Conservation (phyloP, 2,888 invertebrate genomes). For the Eupithecia tripunctaria region DNA sequence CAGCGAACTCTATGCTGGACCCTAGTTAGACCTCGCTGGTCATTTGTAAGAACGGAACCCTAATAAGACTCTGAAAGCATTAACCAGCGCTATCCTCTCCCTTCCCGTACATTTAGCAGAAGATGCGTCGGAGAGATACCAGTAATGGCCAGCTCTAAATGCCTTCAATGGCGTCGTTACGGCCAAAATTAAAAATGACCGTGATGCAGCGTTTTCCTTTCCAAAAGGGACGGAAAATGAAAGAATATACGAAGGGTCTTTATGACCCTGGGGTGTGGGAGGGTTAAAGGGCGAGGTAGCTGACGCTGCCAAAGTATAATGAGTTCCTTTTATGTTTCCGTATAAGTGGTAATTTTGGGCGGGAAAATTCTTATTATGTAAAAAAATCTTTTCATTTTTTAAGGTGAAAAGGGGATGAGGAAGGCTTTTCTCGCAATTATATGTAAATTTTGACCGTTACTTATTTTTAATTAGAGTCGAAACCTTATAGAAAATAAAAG, state of each 20-base stretch:
- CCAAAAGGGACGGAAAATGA: constrained; percentile 71
- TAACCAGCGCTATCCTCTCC: constrained; percentile 35
- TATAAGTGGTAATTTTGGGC: constrained; percentile 36
- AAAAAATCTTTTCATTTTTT: constrained; percentile 26
- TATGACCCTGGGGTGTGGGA: constrained; percentile 68
- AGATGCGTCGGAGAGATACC: constrained; percentile 75
- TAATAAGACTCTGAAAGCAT: constrained; percentile 26
- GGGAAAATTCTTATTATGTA: constrained; percentile 31
- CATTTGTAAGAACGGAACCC: background rate
- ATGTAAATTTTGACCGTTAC: constrained; percentile 1
- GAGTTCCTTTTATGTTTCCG: constrained; percentile 74
- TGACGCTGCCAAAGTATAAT: constrained; percentile 72
- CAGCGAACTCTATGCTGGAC: too few species aligned
- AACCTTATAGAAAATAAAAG: background rate
- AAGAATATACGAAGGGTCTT: constrained; percentile 80
- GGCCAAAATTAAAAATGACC: constrained; percentile 82
- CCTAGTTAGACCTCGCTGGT: background rate
- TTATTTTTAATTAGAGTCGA: constrained; percentile 1
- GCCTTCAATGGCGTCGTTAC: constrained; percentile 81
- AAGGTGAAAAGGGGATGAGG: constrained; percentile 1
- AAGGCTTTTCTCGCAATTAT: background rate
- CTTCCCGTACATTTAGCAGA: constrained; percentile 72
- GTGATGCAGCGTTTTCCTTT: constrained; percentile 82
- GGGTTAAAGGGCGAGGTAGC: constrained; percentile 72
- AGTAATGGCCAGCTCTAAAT: constrained; percentile 75